Evolutionary conservation across 1,140 invertebrate species (phyloP).

Genomic region (Cydia strobilella): DNA sequence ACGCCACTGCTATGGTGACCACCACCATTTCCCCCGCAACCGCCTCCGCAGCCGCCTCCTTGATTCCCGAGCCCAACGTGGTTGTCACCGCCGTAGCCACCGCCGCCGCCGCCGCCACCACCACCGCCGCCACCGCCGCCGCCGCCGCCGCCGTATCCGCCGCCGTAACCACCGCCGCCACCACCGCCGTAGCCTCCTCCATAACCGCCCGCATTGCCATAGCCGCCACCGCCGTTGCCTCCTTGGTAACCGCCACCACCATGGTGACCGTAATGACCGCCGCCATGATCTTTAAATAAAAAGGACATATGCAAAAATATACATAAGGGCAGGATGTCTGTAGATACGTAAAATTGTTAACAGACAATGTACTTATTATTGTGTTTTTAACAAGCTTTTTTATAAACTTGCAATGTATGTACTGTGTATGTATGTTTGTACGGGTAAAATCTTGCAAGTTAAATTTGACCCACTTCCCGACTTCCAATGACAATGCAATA

Average conservation of each 20-base stretch:
- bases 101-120: background rate
- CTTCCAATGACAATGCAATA: too few relatives aligned
- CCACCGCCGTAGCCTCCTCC: conserved; percentile 38
- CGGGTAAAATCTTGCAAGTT: too few relatives aligned
- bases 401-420: too few relatives aligned
- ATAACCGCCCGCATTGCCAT: conserved; percentile 33
- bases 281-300: conserved; percentile 31
- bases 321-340: background rate
- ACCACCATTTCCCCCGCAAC: conserved; percentile 36
- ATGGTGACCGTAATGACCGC: conserved; percentile 31
- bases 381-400: too few relatives aligned
- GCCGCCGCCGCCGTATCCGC: conserved; percentile 21
- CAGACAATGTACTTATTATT: too few relatives aligned
- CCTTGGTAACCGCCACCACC: conserved; percentile 38
- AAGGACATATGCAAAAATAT: background rate
- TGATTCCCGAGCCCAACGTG: background rate
- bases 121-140: conserved; percentile 32
- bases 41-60: conserved; percentile 33
- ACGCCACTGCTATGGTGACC: conserved; percentile 27
- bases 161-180: background rate
- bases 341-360: too few relatives aligned
- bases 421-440: too few relatives aligned
- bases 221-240: conserved; percentile 37
- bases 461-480: too few relatives aligned
- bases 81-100: conserved; percentile 33